Base-by-base conservation (phyloP, 2,797 vertebrate genomes). In the Anas bahamensis region DNA sequence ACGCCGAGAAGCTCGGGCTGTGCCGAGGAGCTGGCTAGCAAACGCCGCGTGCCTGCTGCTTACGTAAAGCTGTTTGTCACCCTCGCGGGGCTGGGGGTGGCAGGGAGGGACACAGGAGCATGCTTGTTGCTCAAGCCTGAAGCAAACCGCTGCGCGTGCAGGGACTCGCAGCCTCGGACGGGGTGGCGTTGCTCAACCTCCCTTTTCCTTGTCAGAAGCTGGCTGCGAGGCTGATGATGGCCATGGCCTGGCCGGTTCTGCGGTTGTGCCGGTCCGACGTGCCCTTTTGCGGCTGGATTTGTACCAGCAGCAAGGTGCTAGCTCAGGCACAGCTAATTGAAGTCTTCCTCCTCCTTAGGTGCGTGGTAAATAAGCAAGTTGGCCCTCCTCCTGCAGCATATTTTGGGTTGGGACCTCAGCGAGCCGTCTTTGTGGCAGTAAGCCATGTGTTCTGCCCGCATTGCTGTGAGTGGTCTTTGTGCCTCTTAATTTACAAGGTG, bases 401-500 rank as follows among this genome's bases (percentile, higher is more conserved):
- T 78, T 88, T 61, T 59, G 46, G 33, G 64, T 9, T 15, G 13
- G 73, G 83, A 65, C 28, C 61, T 63, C 39, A 22, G 61, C 6
- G 13, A 81, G 33, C 42, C 28, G 33, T 85, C 90, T 77, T 89
- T 74, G 76, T 50, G 26, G 50, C 13, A 50, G 72, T 53, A 37
- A 15, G 21, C 28, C 50, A 1, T 11, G 65, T 18, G 10, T 85
- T 66, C 60, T 0, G 0, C 0, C 2, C 2, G 8, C 44, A 19
- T 10, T 1, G 6, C 42, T 37, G 1, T 37, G 57, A 93, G 78
- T 42, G n/a, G 4, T 69, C 28, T 64, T 35, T 10, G 21, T 37
- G 50, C 83, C 69, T 84, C 52, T 50, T 69, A 59, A 37, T 90
- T 70, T 55, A 16, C 53, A 35, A 5, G 0, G 1, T 55, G 61